Evolutionary conservation across 2,113 vertebrate genomes (phyloP).

Genomic region (Uria aalge): DNA sequence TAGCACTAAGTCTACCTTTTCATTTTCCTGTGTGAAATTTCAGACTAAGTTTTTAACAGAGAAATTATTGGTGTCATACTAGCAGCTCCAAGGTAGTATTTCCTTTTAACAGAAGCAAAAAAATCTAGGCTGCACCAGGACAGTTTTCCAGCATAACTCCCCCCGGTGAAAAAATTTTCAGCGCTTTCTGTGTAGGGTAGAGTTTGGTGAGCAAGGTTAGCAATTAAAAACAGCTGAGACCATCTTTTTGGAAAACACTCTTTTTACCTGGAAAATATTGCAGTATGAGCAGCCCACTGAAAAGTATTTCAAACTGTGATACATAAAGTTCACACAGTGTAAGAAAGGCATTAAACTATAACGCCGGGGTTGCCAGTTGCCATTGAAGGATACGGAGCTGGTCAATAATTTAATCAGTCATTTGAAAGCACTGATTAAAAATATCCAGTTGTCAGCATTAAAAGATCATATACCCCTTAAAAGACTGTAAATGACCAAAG

Average conservation of each 20-base stretch:
- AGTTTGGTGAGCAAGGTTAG: neutral
- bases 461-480: neutral
- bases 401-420: neutral
- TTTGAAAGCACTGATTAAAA: neutral
- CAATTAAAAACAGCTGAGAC: neutral
- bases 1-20: neutral
- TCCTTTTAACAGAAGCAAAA: neutral
- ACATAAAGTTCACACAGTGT: neutral
- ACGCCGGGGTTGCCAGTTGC: neutral
- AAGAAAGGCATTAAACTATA: neutral
- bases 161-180: neutral
- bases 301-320: neutral
- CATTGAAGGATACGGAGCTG: neutral
- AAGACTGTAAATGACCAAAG: neutral
- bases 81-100: neutral
- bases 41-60: neutral
- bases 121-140: neutral
- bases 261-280: neutral
- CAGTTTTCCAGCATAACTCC: neutral
- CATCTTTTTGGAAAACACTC: neutral
- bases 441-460: neutral
- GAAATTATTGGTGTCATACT: neutral
- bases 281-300: neutral
- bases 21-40: neutral
- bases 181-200: neutral